These are phyloP conservation scores for Diabrotica balteata DNA, from an alignment of 2,888 invertebrate species.

Conservation along the genomic window DNA sequence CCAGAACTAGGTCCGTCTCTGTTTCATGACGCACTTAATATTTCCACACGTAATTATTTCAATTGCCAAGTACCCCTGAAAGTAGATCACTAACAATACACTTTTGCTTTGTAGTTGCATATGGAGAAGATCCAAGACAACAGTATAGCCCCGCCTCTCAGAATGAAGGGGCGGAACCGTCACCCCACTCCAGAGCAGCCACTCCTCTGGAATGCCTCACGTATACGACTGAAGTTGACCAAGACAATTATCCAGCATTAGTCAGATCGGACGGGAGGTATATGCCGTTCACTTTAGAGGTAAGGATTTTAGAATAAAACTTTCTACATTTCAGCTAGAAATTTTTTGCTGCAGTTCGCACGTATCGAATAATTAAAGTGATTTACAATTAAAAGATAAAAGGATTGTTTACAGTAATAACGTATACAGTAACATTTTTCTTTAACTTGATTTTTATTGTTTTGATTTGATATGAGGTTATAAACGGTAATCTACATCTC, in stretches of 20 bases:
- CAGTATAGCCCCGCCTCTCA: slow-evolving; percentile 57
- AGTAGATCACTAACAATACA: slow-evolving; percentile 40
- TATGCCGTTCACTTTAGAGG: slow-evolving; percentile 37
- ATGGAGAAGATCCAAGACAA: slow-evolving; percentile 45
- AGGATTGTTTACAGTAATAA: too few relatives aligned
- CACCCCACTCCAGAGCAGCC: slow-evolving; percentile 56
- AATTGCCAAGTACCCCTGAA: slow-evolving; percentile 3
- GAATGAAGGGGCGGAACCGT: slow-evolving; percentile 55
- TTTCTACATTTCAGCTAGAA: too few relatives aligned
- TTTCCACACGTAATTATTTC: too few relatives aligned
- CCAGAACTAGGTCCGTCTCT: too few relatives aligned
- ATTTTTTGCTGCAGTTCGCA: too few relatives aligned
- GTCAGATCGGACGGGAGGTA: slow-evolving; percentile 52
- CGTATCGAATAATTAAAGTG: too few relatives aligned
- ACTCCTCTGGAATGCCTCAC: slow-evolving; percentile 55
- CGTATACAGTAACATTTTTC: too few relatives aligned
- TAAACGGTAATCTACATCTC: too few relatives aligned
- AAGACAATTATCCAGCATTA: slow-evolving; percentile 49
- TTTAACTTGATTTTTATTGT: too few relatives aligned
- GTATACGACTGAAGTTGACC: slow-evolving; percentile 47
- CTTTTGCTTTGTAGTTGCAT: slow-evolving; percentile 41
- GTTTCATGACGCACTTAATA: too few relatives aligned
- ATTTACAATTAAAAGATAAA: too few relatives aligned
- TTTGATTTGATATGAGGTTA: too few relatives aligned
- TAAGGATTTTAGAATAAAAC: slow-evolving; percentile 33